Evolutionary conservation across 2,888 invertebrate species (phyloP).

Genomic region (Myathropa florea): DNA sequence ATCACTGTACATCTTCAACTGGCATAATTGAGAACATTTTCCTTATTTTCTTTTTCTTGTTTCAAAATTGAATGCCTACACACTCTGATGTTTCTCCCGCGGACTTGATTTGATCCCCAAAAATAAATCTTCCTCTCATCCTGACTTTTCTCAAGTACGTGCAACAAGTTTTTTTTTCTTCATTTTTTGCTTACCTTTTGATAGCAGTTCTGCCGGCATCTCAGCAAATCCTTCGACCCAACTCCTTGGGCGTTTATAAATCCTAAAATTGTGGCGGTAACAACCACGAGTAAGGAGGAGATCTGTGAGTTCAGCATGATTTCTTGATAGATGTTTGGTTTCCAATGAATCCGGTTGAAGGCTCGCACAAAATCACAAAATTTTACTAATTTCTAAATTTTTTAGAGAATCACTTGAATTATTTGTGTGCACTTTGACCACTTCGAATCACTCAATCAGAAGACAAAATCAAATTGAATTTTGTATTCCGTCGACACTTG

Average conservation of each 20-base stretch:
- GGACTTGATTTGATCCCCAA: no score
- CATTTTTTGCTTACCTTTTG: constrained; percentile 76
- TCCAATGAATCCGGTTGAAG: not conserved
- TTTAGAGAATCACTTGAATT: not conserved
- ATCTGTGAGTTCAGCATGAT: constrained; percentile 52
- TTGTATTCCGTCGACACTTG: constrained; percentile 10
- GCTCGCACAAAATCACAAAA: constrained; percentile 2
- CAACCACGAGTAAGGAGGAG: constrained; percentile 30
- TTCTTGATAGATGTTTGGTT: not conserved
- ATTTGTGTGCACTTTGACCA: constrained; percentile 10
- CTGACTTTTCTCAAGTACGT: not conserved
- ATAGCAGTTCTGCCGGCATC: constrained; percentile 80
- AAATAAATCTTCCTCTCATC: not conserved
- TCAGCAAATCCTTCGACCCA: constrained; percentile 78
- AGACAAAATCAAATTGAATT: constrained; percentile 12
- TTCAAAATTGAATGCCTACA: no score
- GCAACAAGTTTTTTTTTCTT: constrained; percentile 49
- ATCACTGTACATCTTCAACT: no score
- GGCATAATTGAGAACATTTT: no score
- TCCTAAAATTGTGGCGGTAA: constrained; percentile 65
- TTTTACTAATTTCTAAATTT: constrained; percentile 4
- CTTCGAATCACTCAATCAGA: constrained; percentile 9
- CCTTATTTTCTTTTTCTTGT: no score
- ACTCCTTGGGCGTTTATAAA: constrained; percentile 71
- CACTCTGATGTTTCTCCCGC: no score